These are phyloP conservation scores for Pardalotus punctatus DNA, from an alignment of 2,113 vertebrate genomes.

Conservation along the genomic window DNA sequence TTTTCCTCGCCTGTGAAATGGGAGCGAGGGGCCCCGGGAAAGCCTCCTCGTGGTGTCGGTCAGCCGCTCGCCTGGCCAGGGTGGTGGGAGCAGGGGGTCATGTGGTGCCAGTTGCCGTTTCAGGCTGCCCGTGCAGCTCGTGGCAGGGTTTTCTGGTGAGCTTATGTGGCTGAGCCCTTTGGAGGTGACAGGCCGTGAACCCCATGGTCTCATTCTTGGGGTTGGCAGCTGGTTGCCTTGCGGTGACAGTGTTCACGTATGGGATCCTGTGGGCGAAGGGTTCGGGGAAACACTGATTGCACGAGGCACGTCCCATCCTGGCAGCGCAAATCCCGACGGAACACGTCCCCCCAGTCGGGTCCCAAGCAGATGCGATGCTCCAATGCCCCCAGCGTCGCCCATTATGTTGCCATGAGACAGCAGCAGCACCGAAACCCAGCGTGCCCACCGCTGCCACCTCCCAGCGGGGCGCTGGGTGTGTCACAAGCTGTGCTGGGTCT, in stretches of 20 bases:
- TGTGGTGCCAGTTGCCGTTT: accelerated
- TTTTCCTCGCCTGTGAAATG: neutral
- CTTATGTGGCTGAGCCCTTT: accelerated
- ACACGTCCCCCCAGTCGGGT: neutral
- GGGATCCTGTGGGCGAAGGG: accelerated
- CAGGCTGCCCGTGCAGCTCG: accelerated
- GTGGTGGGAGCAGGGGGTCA: neutral
- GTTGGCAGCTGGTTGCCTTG: neutral
- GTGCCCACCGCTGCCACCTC: neutral
- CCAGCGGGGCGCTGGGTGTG: neutral
- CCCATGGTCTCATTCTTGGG: accelerated
- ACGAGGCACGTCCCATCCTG: accelerated
- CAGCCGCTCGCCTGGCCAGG: accelerated
- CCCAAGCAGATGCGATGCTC: neutral
- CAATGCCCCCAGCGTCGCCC: neutral
- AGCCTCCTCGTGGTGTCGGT: neutral
- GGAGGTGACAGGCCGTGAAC: neutral
- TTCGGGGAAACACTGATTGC: accelerated
- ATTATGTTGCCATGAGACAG: accelerated
- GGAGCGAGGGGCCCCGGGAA: neutral
- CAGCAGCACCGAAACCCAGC: neutral
- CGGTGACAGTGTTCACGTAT: accelerated
- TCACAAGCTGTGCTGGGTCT: neutral
- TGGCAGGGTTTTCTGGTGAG: neutral
- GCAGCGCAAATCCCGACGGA: neutral